Conservation (phyloP, 2,797 vertebrate species). For the Acrossocheilus wenchowensis region DNA sequence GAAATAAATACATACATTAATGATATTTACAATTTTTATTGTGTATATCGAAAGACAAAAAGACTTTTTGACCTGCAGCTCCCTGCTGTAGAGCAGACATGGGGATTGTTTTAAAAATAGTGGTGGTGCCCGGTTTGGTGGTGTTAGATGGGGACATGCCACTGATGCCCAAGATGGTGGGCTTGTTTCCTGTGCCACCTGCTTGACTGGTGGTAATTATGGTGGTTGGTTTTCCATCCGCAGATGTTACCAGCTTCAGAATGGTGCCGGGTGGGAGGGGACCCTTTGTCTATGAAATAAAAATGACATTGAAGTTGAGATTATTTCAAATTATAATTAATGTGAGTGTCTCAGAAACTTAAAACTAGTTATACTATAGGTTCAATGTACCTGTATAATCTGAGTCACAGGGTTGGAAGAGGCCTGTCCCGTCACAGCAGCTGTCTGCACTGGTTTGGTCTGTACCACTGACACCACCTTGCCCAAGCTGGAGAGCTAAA, state of each 20-base stretch:
- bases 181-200: constrained; percentile 86
- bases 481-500: constrained; percentile 91
- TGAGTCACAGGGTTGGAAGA: constrained; percentile 89
- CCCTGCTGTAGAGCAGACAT: constrained; percentile 92
- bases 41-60: neutral
- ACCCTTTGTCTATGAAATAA: constrained; percentile 84
- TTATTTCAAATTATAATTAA: neutral
- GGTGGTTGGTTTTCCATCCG: constrained; percentile 93
- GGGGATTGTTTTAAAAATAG: constrained; percentile 95
- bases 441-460: constrained; percentile 91
- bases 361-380: neutral
- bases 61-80: constrained; percentile 75
- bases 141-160: constrained; percentile 85
- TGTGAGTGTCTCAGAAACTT: neutral
- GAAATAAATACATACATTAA: neutral
- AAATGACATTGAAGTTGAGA: neutral
- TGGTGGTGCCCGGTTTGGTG: constrained; percentile 87
- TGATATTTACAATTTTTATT: neutral
- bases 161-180: constrained; percentile 91
- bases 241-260: constrained; percentile 92
- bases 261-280: constrained; percentile 91
- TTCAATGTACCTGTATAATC: constrained; percentile 88
- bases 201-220: constrained; percentile 93
- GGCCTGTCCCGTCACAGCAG: constrained; percentile 87
- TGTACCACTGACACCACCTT: constrained; percentile 96